Conservation (phyloP, 2,113 vertebrate species). For the Myrmophylax atrothorax region DNA sequence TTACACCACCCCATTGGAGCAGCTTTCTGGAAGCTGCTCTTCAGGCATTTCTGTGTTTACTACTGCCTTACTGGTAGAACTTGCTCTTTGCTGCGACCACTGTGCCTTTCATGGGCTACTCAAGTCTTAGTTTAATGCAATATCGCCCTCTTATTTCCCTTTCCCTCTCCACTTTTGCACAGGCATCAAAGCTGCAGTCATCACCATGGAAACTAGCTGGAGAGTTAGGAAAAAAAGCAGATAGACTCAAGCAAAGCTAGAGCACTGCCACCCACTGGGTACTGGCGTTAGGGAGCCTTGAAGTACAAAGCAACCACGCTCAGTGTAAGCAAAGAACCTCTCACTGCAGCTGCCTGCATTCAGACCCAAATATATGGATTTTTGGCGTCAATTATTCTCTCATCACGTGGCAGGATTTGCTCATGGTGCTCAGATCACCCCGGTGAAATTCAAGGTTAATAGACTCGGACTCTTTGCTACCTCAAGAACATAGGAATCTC, state of each 20-base stretch:
- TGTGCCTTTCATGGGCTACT: not conserved
- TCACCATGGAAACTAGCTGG: constrained; percentile 90
- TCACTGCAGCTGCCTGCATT: not conserved
- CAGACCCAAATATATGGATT: not conserved
- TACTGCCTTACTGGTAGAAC: not conserved
- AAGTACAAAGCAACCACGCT: not conserved
- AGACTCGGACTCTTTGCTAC: not conserved
- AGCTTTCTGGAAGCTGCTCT: not conserved
- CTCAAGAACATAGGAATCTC: not conserved
- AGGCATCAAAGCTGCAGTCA: constrained; percentile 73
- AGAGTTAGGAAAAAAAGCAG: constrained; percentile 42
- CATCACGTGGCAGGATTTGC: not conserved
- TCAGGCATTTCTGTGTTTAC: not conserved
- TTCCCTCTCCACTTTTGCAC: constrained; percentile 14
- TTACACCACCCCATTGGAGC: not conserved
- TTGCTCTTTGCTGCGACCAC: not conserved
- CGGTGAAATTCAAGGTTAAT: not conserved
- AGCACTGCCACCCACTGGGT: constrained; percentile 84
- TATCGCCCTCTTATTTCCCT: constrained; percentile 67
- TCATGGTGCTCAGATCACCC: not conserved
- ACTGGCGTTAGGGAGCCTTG: constrained; percentile 15
- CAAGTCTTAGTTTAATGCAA: constrained; percentile 26
- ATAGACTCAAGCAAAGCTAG: constrained; percentile 58
- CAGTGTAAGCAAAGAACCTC: not conserved
- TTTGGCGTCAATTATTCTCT: not conserved